These are phyloP conservation scores for Heterotilapia buettikoferi DNA, from an alignment of 2,113 vertebrate genomes.

Conservation along the genomic window DNA sequence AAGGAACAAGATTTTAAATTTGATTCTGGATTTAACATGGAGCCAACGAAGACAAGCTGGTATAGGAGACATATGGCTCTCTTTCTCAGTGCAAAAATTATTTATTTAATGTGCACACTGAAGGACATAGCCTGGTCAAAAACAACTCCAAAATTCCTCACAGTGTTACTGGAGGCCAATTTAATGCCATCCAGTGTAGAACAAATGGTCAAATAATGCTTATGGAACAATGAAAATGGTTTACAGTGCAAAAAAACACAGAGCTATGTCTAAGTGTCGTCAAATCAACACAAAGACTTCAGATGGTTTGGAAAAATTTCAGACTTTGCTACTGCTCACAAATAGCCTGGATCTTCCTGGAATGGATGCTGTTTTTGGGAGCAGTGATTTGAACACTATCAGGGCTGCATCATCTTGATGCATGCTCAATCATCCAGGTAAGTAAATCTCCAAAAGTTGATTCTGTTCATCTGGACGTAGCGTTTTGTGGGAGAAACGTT, in stretches of 20 bases:
- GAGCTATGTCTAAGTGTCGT: neutral
- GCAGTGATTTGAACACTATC: neutral
- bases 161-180: neutral
- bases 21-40: fast-evolving
- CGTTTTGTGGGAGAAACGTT: neutral
- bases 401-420: neutral
- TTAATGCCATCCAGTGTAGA: neutral
- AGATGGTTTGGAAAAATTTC: neutral
- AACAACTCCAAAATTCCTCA: neutral
- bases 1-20: neutral
- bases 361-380: neutral
- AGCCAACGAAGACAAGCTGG: fast-evolving
- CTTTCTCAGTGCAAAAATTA: neutral
- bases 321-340: neutral
- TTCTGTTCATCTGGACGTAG: neutral
- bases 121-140: neutral
- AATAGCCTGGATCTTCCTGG: neutral
- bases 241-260: neutral
- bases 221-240: neutral
- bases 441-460: neutral
- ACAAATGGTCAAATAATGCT: neutral
- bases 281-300: neutral
- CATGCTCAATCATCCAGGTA: neutral
- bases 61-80: neutral
- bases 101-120: neutral